Evolutionary conservation across 1,140 invertebrate genomes (phyloP).

Genomic region (Aphidius ervi): DNA sequence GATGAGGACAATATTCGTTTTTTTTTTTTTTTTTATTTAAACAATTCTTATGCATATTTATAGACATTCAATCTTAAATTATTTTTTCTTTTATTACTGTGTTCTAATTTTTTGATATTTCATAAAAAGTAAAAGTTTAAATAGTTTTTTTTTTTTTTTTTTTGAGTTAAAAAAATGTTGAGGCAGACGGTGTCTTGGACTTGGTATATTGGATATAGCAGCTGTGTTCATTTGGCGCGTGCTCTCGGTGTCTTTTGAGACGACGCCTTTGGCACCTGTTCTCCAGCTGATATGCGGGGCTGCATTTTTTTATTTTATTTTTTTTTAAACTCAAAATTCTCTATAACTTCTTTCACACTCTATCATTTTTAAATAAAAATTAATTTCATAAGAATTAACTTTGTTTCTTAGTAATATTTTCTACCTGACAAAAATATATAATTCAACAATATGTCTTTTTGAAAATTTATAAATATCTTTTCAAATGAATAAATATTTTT

Average conservation of each 20-base stretch:
- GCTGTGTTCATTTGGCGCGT: constrained; percentile 47
- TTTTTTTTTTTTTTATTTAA: constrained; percentile 5
- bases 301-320: constrained; percentile 20
- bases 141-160: constrained; percentile 11
- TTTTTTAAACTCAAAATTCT: neutral
- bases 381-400: too few species aligned
- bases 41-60: neutral
- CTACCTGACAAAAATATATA: too few species aligned
- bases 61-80: neutral
- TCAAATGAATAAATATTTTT: too few species aligned
- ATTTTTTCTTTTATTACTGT: neutral
- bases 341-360: neutral
- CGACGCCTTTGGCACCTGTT: constrained; percentile 46
- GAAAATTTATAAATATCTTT: too few species aligned
- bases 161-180: constrained; percentile 28
- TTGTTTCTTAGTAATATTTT: too few species aligned
- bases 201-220: constrained; percentile 18
- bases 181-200: constrained; percentile 11
- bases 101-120: neutral
- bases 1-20: constrained; percentile 18
- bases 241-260: constrained; percentile 26
- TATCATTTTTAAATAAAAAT: too few species aligned
- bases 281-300: constrained; percentile 45
- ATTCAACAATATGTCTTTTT: too few species aligned
- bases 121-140: constrained; percentile 3